Evolutionary conservation across 2,888 invertebrate genomes (phyloP).

Genomic region (Ligdia adustata): DNA sequence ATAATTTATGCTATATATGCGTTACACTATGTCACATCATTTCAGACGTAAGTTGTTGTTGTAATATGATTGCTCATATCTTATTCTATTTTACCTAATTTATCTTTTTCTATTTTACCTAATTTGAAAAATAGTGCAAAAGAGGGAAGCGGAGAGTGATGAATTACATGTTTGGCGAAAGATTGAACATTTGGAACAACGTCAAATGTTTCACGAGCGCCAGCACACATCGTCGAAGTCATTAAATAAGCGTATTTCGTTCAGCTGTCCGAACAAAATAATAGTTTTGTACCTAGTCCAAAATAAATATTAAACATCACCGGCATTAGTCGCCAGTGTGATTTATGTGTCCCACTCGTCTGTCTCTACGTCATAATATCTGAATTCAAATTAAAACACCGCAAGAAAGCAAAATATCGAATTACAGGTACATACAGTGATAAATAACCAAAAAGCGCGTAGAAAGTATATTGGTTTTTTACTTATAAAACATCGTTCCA

Average conservation of each 20-base stretch:
- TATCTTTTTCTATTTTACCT: too few species aligned
- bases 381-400: too few species aligned
- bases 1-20: too few species aligned
- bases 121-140: too few species aligned
- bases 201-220: background rate
- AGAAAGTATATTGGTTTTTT: background rate
- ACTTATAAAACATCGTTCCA: background rate
- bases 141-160: background rate
- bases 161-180: background rate
- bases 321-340: background rate
- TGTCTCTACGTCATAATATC: too few species aligned
- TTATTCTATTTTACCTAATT: too few species aligned
- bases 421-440: too few species aligned
- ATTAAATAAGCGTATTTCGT: constrained; percentile 4
- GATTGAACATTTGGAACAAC: background rate
- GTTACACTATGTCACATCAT: too few species aligned
- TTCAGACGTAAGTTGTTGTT: too few species aligned
- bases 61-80: too few species aligned
- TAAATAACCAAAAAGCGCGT: too few species aligned
- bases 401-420: too few species aligned
- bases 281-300: constrained; percentile 7
- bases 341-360: constrained; percentile 1
- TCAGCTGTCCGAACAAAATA: constrained; percentile 4
- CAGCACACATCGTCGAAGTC: background rate
- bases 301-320: constrained; percentile 6